A percentile compares a stretch with the other conserved stretches of the same genome.
These are phyloP conservation scores for Apodemus sylvaticus DNA, from an alignment of 2,113 vertebrate genomes.

Conservation along the genomic window DNA sequence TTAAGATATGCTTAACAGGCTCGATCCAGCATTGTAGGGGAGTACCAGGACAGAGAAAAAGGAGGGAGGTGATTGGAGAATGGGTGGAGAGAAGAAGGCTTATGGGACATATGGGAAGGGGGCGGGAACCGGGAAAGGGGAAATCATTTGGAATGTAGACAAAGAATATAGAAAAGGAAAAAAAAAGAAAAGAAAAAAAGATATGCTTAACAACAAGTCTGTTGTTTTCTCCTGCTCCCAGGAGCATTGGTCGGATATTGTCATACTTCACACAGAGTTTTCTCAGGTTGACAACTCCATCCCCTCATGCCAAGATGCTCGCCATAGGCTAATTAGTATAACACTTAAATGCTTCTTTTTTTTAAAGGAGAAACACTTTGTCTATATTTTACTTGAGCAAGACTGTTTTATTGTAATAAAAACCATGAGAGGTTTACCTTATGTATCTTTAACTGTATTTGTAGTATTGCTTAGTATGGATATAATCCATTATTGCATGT, in stretches of 20 bases:
- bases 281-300: background rate
- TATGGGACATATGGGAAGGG: too few species aligned
- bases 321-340: background rate
- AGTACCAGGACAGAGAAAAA: too few species aligned
- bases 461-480: background rate
- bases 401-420: background rate
- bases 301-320: background rate
- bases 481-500: background rate
- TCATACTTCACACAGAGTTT: background rate
- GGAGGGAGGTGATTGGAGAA: too few species aligned
- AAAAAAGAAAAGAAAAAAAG: too few species aligned
- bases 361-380: background rate
- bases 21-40: too few species aligned
- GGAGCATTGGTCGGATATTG: background rate
- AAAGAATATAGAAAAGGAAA: too few species aligned
- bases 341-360: background rate
- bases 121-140: too few species aligned
- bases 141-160: too few species aligned
- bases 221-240: background rate
- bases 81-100: too few species aligned
- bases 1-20: too few species aligned
- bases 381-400: background rate
- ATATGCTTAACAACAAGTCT: background rate
- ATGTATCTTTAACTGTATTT: background rate
- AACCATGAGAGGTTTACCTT: background rate